phyloP scores from a whole-genome alignment of 2,888 invertebrate genomes.

The Nysson spinosus region DNA sequence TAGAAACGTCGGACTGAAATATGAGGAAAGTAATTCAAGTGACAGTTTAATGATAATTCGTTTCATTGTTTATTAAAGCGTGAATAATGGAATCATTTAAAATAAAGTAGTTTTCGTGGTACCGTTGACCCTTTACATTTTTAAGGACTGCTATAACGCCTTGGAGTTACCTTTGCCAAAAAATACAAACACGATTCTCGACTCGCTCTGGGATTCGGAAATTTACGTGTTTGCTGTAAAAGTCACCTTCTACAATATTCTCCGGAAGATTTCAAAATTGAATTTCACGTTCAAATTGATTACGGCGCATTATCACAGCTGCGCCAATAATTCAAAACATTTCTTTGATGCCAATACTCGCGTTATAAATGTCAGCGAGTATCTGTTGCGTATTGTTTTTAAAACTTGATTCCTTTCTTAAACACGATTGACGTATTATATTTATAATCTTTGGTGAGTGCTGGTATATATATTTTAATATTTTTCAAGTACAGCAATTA shows the following conservation, averaged over 20 bases:
- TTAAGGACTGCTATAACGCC: neutral
- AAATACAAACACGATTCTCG: neutral
- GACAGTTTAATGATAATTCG: neutral
- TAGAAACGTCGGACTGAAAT: too few species aligned
- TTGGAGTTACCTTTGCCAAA: neutral
- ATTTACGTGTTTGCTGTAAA: conserved; percentile 13
- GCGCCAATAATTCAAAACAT: too few species aligned
- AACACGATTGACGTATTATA: too few species aligned
- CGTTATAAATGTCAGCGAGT: too few species aligned
- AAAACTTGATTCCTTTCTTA: too few species aligned
- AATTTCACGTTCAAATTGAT: too few species aligned
- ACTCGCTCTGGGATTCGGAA: conserved; percentile 12
- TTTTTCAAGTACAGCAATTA: too few species aligned
- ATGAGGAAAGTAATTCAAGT: neutral
- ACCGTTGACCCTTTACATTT: neutral
- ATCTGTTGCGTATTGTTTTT: too few species aligned
- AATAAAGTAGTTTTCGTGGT: neutral
- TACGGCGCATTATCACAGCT: neutral
- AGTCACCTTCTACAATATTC: conserved; percentile 7
- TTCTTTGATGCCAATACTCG: too few species aligned
- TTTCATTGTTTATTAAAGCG: neutral
- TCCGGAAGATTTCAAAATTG: conserved; percentile 10
- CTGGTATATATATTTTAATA: too few species aligned
- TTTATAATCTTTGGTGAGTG: too few species aligned
- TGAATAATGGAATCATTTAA: conserved; percentile 3